Base-by-base conservation (phyloP, 1,140 invertebrate species). In the Bemisia tabaci region DNA sequence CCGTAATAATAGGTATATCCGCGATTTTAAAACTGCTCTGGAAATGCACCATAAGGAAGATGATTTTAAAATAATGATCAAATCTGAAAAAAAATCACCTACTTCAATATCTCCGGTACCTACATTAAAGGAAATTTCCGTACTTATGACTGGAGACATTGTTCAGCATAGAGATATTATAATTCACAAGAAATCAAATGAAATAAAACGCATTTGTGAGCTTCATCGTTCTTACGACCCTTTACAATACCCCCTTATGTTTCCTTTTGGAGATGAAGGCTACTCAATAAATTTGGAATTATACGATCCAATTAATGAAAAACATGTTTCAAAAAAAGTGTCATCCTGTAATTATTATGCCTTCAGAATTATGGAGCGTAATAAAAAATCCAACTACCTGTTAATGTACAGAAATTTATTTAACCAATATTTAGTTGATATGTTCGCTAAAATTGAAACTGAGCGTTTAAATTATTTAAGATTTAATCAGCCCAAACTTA, bases 401-500 rank as follows among this genome's bases (percentile, higher is more conserved):
- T 71, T 73, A 68, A 72, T 64, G 58, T 75, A 68, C 67, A 64
- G 68, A 27, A 70, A 72, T 64, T 67, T 76, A 22, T 73, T 70
- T 59, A 72, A 78, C 71, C 77, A 80, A 69, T 80, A 71, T 72
- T 59, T 74, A 62, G 75, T 77, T 22, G 74, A 78, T 71, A 73
- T 73, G 71, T 77, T 73, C 71, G 76, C 75, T 17, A 81, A 80
- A 75, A 77, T 81, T 64, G 78, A 81, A 75, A 76, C 68, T 59
- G 76, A 79, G 72, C 70, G 77, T 65, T 70, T 79, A n/a, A 64
- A 71, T 24, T 81, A 71, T 67, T 75, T 79, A 21, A 59, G 73
- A 65, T 71, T 72, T 21, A 77, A 82, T 73, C 80, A 83, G 72
- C 70, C 65, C n/a, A 74, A 78, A 69, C 70, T 82, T n/a, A 71